Conservation (phyloP, 2,888 invertebrate species). For the Amphimallon solstitiale region DNA sequence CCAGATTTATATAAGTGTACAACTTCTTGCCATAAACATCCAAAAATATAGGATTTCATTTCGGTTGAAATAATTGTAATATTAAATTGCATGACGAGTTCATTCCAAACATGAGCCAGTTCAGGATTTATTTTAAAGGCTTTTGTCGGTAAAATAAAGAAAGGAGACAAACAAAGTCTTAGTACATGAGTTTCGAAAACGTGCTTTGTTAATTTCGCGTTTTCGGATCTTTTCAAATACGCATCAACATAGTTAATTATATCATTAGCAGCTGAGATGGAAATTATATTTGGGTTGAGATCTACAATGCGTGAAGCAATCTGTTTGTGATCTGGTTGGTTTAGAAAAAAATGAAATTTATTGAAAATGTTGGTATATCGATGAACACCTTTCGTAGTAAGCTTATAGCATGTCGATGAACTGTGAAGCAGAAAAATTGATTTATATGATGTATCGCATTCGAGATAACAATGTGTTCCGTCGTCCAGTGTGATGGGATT, state of each 20-base stretch:
- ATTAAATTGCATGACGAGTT: neutral
- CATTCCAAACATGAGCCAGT: neutral
- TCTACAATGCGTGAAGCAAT: neutral
- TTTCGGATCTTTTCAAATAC: neutral
- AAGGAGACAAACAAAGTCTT: conserved; percentile 4
- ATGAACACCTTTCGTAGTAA: neutral
- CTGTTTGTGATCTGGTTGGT: neutral
- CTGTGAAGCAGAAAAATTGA: neutral
- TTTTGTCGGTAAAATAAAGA: neutral
- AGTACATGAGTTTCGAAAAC: conserved; percentile 10
- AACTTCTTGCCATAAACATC: conserved; percentile 11
- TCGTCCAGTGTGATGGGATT: neutral
- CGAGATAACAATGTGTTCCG: neutral
- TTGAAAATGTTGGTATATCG: neutral
- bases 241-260: neutral
- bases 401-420: neutral
- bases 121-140: neutral
- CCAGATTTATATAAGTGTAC: neutral
- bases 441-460: neutral
- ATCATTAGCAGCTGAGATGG: neutral
- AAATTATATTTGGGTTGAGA: neutral
- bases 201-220: neutral
- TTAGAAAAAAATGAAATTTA: neutral
- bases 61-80: neutral
- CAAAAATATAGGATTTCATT: conserved; percentile 1